Evolutionary conservation across 92 coral and sea anemone genomes (phyloP).

Genomic region (Porites cylindrica): DNA sequence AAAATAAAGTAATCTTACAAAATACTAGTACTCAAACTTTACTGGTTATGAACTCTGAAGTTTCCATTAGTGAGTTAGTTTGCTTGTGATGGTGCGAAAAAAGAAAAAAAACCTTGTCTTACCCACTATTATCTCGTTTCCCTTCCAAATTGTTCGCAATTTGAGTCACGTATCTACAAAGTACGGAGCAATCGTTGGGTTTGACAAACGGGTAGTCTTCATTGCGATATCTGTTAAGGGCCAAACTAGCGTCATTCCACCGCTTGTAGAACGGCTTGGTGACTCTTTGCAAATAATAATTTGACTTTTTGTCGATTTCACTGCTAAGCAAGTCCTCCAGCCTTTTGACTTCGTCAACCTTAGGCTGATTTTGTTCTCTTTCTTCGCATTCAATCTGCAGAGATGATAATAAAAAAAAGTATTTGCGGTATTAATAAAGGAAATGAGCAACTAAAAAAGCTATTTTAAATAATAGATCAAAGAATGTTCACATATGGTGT

Average conservation of each 20-base stretch:
- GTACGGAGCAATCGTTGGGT: conserved; percentile 1
- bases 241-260: conserved; percentile 74
- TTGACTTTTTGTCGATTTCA: conserved; percentile 71
- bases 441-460: too few relatives aligned
- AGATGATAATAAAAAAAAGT: background rate
- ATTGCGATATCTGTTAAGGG: conserved; percentile 66
- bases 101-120: background rate
- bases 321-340: conserved; percentile 69
- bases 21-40: too few relatives aligned
- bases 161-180: conserved; percentile 32
- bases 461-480: too few relatives aligned
- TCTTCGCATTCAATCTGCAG: conserved; percentile 82
- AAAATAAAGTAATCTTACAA: background rate
- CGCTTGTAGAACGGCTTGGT: conserved; percentile 75
- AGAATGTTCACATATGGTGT: too few relatives aligned
- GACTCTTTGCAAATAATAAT: conserved; percentile 70
- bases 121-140: conserved; percentile 25
- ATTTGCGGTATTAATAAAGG: too few relatives aligned
- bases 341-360: conserved; percentile 71
- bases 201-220: conserved; percentile 57
- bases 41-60: background rate
- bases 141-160: conserved; percentile 31
- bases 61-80: background rate
- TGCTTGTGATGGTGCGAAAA: background rate
- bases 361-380: conserved; percentile 64